Conservation (phyloP, 2,797 vertebrate genomes). For the Poeciliopsis presidionis region DNA sequence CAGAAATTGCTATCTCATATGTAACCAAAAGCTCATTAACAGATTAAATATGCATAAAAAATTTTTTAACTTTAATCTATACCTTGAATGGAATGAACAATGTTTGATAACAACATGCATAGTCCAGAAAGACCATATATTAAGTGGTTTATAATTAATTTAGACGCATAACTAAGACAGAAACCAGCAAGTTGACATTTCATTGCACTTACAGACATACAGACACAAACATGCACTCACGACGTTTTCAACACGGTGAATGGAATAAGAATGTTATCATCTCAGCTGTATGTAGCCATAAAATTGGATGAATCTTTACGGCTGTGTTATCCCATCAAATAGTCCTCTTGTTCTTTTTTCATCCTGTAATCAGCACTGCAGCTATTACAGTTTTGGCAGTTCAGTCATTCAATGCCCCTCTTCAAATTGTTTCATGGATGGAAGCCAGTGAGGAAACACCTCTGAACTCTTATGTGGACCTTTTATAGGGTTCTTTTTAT, state of each 20-base stretch:
- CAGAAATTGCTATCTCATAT: neutral
- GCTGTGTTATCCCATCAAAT: conserved; percentile 56
- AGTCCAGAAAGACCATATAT: neutral
- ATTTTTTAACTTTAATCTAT: neutral
- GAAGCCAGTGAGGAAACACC: neutral
- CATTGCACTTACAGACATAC: neutral
- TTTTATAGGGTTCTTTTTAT: neutral
- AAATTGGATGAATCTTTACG: conserved; percentile 57
- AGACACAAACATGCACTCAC: conserved; percentile 7
- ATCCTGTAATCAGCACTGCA: conserved; percentile 23
- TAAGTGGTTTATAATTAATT: conserved; percentile 15
- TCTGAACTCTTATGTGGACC: conserved; percentile 4
- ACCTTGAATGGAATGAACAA: neutral
- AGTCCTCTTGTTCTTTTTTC: conserved; percentile 46
- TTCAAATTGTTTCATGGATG: neutral
- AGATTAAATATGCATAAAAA: neutral
- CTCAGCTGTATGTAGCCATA: conserved; percentile 51
- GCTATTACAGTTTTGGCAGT: conserved; percentile 43
- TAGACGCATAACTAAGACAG: conserved; percentile 24
- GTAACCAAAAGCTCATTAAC: neutral
- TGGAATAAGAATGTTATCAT: conserved; percentile 31
- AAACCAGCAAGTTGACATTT: conserved; percentile 18
- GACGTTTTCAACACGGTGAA: conserved; percentile 31
- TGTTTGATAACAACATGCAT: neutral
- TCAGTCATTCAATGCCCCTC: conserved; percentile 21